Evolutionary conservation across 2,888 invertebrate species (phyloP), one percentile per base, ranked within the genome.

Genomic region (Polydrusus cervinus): DNA sequence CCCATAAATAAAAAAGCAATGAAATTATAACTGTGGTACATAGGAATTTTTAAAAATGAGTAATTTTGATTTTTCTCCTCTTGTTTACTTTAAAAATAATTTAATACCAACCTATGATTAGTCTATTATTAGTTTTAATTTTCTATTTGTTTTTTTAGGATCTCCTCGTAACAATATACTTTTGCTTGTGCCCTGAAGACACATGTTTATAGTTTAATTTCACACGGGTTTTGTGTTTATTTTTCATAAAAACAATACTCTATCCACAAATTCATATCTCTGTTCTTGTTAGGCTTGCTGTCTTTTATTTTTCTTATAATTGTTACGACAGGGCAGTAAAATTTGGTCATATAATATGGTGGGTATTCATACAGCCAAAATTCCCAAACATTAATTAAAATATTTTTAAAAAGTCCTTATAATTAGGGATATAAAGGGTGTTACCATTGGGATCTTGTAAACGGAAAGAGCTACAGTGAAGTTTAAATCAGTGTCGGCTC

Each of bases 91-190:
- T 40, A 40, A 40, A 40, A 2, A 34, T 57, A 47, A 47, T 13
- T 18, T 30, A 47, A 14, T 30, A 14, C 13, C 30, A 47, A 16
- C 14, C 47, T 64, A 47, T 64, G 25, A 64, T 64, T 47, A 49
- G 13, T 30, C 20, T 20, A 30, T 47, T 64, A 57, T 67, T 67
- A 57, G 30, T 43, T 18, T 51, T 49, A 64, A 74, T 68, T 47
- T 30, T 30, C 13, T 77, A 77, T 80, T 81, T 82, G 79, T 82
- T 81, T 81, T 76, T 65, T 79, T 81, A 81, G 80, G 80, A 79
- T 78, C 74, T 77, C 72, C 71, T 14, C 74, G 80, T 78, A 81
- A 81, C 73, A 79, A 81, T 79, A 82, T 80, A 78, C 78, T 79
- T 80, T 76, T 68, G 65, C 60, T 73, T 70, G 69, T 65, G 67